A percentile compares a stretch with the other conserved stretches of the same genome.
phyloP scores from a whole-genome alignment of 1,140 invertebrate genomes.

The Solenopsis fugax region DNA sequence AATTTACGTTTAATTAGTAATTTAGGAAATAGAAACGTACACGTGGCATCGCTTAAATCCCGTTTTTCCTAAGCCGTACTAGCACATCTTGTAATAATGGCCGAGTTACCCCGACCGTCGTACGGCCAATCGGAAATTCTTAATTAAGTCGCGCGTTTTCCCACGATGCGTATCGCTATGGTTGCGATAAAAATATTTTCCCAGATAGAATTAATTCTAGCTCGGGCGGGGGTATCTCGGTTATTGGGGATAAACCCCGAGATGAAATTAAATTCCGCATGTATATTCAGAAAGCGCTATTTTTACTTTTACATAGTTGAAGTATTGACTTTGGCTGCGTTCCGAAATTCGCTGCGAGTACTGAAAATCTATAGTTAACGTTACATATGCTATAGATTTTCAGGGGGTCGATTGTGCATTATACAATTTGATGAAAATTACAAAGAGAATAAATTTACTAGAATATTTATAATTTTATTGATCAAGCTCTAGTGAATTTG shows the following conservation, averaged over 20 bases:
- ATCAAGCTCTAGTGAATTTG: too few species aligned
- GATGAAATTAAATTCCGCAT: conserved; percentile 67
- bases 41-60: conserved; percentile 23
- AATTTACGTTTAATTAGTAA: conserved; percentile 37
- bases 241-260: conserved; percentile 63
- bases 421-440: too few species aligned
- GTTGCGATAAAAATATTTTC: conserved; percentile 69
- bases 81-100: conserved; percentile 31
- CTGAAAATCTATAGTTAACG: too few species aligned
- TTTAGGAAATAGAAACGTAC: conserved; percentile 8
- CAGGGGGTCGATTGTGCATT: too few species aligned
- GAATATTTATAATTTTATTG: too few species aligned
- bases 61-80: conserved; percentile 34
- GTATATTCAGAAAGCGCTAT: conserved; percentile 55
- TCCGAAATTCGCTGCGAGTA: too few species aligned
- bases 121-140: conserved; percentile 59
- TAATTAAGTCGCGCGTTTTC: conserved; percentile 55
- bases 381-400: too few species aligned
- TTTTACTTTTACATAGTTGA: conserved; percentile 39
- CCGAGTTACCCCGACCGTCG: background rate
- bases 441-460: too few species aligned
- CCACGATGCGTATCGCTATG: conserved; percentile 35
- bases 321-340: conserved; percentile 5
- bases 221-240: conserved; percentile 36
- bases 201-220: conserved; percentile 54